phyloP scores from a whole-genome alignment of 2,888 invertebrate species.

The Cerastis rubricosa region DNA sequence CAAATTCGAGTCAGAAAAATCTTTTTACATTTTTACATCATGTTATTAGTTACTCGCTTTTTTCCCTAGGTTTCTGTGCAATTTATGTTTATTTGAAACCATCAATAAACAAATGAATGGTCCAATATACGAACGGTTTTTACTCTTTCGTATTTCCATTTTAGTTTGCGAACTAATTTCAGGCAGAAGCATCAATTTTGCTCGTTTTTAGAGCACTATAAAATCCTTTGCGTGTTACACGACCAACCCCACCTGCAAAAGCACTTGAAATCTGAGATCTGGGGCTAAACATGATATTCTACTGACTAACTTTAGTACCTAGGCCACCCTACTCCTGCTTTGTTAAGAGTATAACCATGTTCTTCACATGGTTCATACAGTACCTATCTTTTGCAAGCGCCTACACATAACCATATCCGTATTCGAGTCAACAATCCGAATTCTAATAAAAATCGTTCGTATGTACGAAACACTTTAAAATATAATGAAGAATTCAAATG shows the following conservation, averaged over 20 bases:
- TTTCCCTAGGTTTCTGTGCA: background rate
- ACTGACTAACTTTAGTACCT: background rate
- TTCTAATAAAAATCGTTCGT: constrained; percentile 26
- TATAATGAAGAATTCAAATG: constrained; percentile 46
- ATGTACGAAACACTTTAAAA: constrained; percentile 41
- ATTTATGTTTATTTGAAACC: constrained; percentile 17
- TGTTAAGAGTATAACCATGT: background rate
- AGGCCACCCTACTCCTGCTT: background rate
- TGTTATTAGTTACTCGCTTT: background rate
- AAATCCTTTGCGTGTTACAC: constrained; percentile 42
- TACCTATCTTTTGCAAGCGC: no score
- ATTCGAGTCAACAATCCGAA: constrained; percentile 23
- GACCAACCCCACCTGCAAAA: constrained; percentile 4
- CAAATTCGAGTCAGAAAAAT: constrained; percentile 5
- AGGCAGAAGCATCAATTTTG: constrained; percentile 2
- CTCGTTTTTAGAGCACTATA: constrained; percentile 23
- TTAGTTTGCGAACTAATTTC: constrained; percentile 23
- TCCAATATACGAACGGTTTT: constrained; percentile 4
- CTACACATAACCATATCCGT: background rate
- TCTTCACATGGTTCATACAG: background rate
- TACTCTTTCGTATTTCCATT: background rate
- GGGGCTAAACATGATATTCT: constrained; percentile 24
- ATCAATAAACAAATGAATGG: constrained; percentile 21
- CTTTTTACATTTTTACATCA: background rate
- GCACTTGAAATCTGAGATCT: constrained; percentile 40